Evolutionary conservation across 2,113 vertebrate species (phyloP).

Genomic region (Naja naja): DNA sequence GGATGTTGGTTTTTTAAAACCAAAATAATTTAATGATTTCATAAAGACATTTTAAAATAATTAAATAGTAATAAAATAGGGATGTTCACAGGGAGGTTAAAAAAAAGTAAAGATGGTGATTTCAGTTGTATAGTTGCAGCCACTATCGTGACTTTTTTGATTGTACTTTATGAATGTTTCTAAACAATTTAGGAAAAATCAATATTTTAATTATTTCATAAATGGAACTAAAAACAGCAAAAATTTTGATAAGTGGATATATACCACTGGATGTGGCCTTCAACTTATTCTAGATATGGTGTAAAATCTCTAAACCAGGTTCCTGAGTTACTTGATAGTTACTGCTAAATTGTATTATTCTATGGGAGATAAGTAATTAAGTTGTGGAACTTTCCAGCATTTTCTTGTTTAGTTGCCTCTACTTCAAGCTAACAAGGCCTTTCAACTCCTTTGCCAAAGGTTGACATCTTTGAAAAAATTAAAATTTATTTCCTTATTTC

Average conservation of each 20-base stretch:
- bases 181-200: neutral
- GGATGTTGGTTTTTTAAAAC: neutral
- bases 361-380: neutral
- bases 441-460: neutral
- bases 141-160: neutral
- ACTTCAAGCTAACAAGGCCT: neutral
- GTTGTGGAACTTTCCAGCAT: no score
- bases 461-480: neutral
- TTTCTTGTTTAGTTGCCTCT: neutral
- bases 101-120: neutral
- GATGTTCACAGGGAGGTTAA: neutral
- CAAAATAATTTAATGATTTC: neutral
- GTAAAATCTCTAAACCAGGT: neutral
- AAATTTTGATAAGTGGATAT: neutral
- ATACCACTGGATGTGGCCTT: neutral
- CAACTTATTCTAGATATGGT: neutral
- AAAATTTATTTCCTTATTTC: neutral
- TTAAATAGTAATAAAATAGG: neutral
- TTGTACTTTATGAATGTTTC: neutral
- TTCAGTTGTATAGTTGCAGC: neutral
- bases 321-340: neutral
- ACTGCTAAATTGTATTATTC: neutral
- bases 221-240: neutral
- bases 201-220: neutral
- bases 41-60: neutral